Evolutionary conservation across 2,888 invertebrate species (phyloP).

Genomic region (Rhorus exstirpatorius): DNA sequence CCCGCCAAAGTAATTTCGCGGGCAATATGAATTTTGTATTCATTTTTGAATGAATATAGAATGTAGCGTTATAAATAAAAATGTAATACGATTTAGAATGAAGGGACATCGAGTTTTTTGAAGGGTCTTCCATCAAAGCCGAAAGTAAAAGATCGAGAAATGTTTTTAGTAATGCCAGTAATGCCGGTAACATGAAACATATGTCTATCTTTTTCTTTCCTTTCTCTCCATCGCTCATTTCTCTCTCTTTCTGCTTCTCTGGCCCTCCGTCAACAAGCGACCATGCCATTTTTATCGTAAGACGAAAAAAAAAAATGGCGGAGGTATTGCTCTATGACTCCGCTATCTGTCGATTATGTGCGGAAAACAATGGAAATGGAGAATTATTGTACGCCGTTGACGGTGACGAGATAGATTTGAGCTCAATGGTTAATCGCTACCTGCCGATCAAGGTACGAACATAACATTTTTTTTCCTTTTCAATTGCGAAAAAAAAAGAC

Average conservation of each 20-base stretch:
- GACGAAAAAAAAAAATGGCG: constrained; percentile 75
- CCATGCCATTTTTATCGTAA: constrained; percentile 34
- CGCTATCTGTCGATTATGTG: constrained; percentile 92
- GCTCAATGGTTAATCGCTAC: constrained; percentile 90
- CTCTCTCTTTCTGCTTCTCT: constrained; percentile 16
- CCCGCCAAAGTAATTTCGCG: too few relatives aligned
- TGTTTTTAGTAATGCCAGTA: too few relatives aligned
- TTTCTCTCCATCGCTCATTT: constrained; percentile 7
- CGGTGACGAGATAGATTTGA: constrained; percentile 87
- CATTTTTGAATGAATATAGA: too few relatives aligned
- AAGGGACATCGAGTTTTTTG: too few relatives aligned
- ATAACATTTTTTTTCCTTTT: constrained; percentile 12
- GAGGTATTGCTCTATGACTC: constrained; percentile 89
- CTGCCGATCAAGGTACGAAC: constrained; percentile 91
- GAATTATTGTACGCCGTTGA: constrained; percentile 88
- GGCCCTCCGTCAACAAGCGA: constrained; percentile 25
- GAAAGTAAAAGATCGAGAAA: too few relatives aligned
- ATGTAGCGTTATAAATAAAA: too few relatives aligned
- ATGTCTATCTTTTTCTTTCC: background rate
- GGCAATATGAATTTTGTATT: too few relatives aligned
- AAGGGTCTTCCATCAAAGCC: too few relatives aligned
- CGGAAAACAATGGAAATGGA: constrained; percentile 91
- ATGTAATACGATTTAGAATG: too few relatives aligned
- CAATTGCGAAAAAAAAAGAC: constrained; percentile 74
- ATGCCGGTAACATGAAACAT: background rate